Evolutionary conservation across 2,113 vertebrate species (phyloP).

Genomic region (Montifringilla adamsi): DNA sequence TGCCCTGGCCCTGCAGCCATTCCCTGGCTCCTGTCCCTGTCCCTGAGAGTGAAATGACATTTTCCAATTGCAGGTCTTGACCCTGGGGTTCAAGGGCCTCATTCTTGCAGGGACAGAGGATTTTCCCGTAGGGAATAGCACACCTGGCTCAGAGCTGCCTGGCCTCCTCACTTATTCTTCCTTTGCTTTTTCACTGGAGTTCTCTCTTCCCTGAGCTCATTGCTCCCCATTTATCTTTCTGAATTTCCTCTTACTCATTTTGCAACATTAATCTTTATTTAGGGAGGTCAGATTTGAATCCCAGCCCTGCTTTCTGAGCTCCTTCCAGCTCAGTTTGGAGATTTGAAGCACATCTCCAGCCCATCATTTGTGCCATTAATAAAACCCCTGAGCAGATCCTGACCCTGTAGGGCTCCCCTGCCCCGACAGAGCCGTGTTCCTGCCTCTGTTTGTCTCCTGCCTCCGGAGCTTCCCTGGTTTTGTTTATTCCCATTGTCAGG

Average conservation of each 20-base stretch:
- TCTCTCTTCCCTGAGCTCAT: background rate
- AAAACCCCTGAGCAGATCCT: background rate
- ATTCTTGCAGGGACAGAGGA: background rate
- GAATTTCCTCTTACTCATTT: background rate
- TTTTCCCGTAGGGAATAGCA: background rate
- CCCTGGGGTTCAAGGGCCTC: rapidly evolving
- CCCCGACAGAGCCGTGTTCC: background rate
- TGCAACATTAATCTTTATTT: background rate
- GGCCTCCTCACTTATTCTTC: background rate
- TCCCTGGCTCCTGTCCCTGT: background rate
- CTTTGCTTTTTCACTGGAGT: background rate
- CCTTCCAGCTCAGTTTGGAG: background rate
- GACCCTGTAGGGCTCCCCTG: background rate
- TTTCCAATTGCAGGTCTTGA: background rate
- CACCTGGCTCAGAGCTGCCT: background rate
- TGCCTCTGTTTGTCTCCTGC: background rate
- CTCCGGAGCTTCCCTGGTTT: background rate
- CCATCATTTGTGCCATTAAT: background rate
- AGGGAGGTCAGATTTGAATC: background rate
- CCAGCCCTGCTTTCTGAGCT: background rate
- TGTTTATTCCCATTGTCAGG: background rate
- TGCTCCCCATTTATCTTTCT: rapidly evolving
- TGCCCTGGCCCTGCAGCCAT: background rate
- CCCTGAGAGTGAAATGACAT: background rate
- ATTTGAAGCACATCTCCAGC: background rate